phyloP scores from a whole-genome alignment of 2,797 vertebrate species.

The Petrocephalus sullivani region DNA sequence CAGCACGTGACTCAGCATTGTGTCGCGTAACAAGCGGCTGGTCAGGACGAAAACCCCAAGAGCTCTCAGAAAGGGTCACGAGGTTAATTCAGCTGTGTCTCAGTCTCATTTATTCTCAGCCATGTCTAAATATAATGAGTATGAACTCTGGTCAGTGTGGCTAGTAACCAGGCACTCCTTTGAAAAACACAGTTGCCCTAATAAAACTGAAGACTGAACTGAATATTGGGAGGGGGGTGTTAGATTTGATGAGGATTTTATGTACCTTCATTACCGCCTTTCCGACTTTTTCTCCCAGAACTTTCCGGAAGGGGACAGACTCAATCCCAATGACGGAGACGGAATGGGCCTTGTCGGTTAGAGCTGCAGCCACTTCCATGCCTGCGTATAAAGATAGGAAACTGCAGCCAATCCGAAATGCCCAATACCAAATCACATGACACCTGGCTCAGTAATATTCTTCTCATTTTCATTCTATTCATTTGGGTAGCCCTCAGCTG shows the following conservation, averaged over 20 bases:
- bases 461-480: not conserved
- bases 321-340: conserved; percentile 92
- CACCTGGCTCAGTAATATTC: not conserved
- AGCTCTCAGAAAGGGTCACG: not conserved
- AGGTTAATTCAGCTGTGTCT: not conserved
- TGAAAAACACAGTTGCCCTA: not conserved
- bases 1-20: not conserved
- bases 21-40: not conserved
- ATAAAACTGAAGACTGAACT: not conserved
- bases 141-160: not conserved
- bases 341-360: conserved; percentile 89
- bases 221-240: not conserved
- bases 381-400: conserved; percentile 56
- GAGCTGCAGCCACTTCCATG: conserved; percentile 93
- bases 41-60: not conserved
- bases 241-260: not conserved
- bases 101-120: not conserved
- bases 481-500: not conserved
- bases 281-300: conserved; percentile 88
- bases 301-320: conserved; percentile 82
- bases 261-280: conserved; percentile 86
- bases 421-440: not conserved
- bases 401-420: not conserved
- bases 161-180: not conserved
- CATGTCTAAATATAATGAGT: not conserved